Base-by-base conservation (phyloP, 2,113 vertebrate genomes). In the Rhodinocichla rosea region DNA sequence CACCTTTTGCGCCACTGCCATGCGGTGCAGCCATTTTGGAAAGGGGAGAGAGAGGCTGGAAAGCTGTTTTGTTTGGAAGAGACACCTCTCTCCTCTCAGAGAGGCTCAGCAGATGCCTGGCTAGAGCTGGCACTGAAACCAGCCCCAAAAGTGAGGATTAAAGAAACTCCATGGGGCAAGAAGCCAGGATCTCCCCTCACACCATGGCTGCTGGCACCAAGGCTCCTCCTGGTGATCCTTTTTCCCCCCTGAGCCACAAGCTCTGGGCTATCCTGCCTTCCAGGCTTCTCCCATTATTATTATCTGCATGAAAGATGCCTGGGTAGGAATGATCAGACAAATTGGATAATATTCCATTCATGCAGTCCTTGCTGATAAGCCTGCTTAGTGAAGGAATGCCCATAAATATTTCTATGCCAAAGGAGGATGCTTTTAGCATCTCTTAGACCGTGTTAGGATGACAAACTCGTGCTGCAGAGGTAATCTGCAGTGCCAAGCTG, bases 281-380 rank as follows among this genome's bases (percentile, higher is more conserved):
- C 57, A 77, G n/a, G n/a, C 33, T 27, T 79, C 68, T 91, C 82
- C 53, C 20, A 10, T 52, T 33, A 1, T 68, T 32, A 28, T 69
- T 30, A 30, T 8, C 30, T 62, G 62, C 40, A 18, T 17, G 32
- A 44, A 63, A 37, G 49, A 49, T 18, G 33, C 6, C 67, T 56
- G 63, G 59, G 23, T 11, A 33, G 70, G 92, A 92, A 8, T 0
- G 57, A 87, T 73, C 65, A 52, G 95, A 68, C 87, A 82, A 94
- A 89, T 65, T 82, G 94, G 90, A 52, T 91, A 50, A 74, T 83
- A 37, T 37, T 75, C 78, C 79, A 32, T 91, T 84, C 70, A 39
- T 13, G 85, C 75, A 83, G 79, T 4, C 64, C 79, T 83, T 63
- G 79, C 79, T 80, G 92, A 84, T 90, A 92, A 94, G 88, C n/a